phyloP scores from a whole-genome alignment of 2,797 vertebrate species.

The Crocodylus rhombifer region DNA sequence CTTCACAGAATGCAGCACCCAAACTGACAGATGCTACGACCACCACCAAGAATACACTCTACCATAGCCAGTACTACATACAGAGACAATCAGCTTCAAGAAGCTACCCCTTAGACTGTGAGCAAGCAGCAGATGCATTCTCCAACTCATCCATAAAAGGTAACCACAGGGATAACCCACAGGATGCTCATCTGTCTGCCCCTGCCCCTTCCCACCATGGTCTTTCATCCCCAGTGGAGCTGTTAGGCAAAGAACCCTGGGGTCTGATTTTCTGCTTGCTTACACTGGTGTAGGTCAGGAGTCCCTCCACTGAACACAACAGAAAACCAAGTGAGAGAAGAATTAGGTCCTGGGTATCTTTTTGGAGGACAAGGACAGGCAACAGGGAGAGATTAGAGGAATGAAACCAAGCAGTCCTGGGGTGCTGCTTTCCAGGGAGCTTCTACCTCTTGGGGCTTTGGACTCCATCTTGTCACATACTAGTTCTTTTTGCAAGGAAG shows the following conservation, averaged over 20 bases:
- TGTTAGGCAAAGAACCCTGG: rapidly evolving
- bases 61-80: rapidly evolving
- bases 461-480: not conserved
- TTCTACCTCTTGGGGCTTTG: not conserved
- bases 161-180: not conserved
- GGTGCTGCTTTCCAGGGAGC: not conserved
- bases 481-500: not conserved
- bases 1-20: not conserved
- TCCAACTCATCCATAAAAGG: not conserved
- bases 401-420: not conserved
- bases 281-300: not conserved
- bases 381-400: not conserved
- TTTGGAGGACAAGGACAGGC: not conserved
- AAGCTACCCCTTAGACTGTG: not conserved
- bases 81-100: not conserved
- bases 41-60: not conserved
- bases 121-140: not conserved
- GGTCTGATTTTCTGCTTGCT: not conserved
- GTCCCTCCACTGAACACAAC: not conserved
- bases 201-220: not conserved
- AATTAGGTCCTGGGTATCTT: not conserved
- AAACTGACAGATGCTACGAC: rapidly evolving
- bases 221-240: not conserved
- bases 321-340: not conserved
- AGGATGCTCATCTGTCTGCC: not conserved